These are phyloP conservation scores for Osedax frankpressi DNA, from an alignment of 2,888 invertebrate genomes.

Conservation along the genomic window DNA sequence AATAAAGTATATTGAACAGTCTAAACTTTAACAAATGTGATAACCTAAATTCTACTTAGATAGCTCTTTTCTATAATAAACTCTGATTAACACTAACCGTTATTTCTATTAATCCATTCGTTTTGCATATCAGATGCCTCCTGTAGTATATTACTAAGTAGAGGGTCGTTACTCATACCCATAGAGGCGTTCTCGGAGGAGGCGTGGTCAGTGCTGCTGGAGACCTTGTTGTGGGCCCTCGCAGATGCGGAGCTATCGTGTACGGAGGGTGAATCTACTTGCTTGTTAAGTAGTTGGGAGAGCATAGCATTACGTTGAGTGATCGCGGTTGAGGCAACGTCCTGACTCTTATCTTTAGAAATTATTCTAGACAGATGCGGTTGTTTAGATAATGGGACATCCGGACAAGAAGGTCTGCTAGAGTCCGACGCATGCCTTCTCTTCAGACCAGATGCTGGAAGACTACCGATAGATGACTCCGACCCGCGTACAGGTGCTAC, in stretches of 20 bases:
- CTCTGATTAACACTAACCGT: too few species aligned
- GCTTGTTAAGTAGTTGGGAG: constrained; percentile 36
- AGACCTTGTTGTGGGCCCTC: not conserved
- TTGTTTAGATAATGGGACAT: not conserved
- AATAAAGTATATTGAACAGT: too few species aligned
- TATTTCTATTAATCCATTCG: too few species aligned
- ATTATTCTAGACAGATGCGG: too few species aligned
- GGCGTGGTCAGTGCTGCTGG: constrained; percentile 1
- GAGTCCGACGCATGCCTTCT: constrained; percentile 27
- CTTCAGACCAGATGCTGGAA: constrained; percentile 8
- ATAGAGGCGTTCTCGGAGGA: not conserved
- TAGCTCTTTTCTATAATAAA: too few species aligned
- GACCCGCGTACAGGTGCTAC: not conserved
- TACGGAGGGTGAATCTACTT: constrained; percentile 34
- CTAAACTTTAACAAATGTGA: too few species aligned
- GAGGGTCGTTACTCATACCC: constrained; percentile 33
- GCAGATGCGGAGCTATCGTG: constrained; percentile 24
- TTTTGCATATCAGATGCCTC: constrained; percentile 62
- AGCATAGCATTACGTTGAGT: constrained; percentile 36
- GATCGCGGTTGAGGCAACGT: constrained; percentile 18
- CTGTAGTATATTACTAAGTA: constrained; percentile 70
- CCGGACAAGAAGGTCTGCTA: constrained; percentile 30
- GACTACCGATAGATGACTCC: not conserved
- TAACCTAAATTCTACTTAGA: too few species aligned
- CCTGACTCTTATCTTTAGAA: constrained; percentile 28